phyloP scores from a whole-genome alignment of 2,113 vertebrate species.

The Podiceps cristatus region DNA sequence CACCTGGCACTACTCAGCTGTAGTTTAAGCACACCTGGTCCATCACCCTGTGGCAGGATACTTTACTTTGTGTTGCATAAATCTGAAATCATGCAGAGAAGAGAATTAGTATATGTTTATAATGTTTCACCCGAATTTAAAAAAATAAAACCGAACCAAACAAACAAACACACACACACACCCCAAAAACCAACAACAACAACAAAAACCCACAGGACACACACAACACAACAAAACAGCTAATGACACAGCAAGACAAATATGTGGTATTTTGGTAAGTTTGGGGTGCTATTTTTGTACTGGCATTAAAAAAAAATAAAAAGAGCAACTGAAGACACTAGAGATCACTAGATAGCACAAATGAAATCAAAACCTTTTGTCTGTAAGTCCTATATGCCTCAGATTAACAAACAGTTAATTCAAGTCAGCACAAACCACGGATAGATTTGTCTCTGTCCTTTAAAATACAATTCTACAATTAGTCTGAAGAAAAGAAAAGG shows the following conservation, averaged over 20 bases:
- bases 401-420: neutral
- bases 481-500: neutral
- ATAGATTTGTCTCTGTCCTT: neutral
- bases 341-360: neutral
- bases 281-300: neutral
- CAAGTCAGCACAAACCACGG: neutral
- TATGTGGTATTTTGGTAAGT: neutral
- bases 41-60: fast-evolving
- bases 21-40: neutral
- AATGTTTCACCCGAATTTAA: neutral
- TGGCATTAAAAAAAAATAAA: neutral
- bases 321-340: neutral
- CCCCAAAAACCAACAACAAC: too few species aligned
- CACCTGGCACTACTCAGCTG: neutral
- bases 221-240: neutral
- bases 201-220: too few species aligned
- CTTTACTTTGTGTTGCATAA: neutral
- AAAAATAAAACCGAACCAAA: neutral
- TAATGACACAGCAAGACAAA: neutral
- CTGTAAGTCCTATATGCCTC: neutral
- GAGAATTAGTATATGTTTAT: neutral
- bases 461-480: neutral
- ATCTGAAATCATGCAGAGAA: neutral
- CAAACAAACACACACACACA: too few species aligned
- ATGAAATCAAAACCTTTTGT: neutral